Evolutionary conservation across 2,113 vertebrate genomes (phyloP), one percentile per base, ranked within the genome.

Genomic region (Rhynchomys soricoides): DNA sequence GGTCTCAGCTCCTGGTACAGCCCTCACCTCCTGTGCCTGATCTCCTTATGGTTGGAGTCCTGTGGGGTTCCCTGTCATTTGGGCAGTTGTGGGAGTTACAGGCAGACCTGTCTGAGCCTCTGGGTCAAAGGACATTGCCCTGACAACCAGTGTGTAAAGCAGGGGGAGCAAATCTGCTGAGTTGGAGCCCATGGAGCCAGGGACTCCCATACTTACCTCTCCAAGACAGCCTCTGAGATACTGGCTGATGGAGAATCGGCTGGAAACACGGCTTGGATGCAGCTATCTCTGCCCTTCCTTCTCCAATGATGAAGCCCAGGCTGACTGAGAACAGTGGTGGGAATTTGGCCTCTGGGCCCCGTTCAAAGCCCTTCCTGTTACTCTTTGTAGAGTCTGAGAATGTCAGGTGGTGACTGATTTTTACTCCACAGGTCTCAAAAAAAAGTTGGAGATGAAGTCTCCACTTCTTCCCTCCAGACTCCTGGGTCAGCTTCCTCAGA

Each of bases 401-500:
- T 31, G 83, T 4, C 50, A 5, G 13, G 5, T 13, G 16, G 68
- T 0, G 5, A 48, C 83, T 19, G 29, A 57, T 66, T 75, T 94
- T 50, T 45, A 70, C 40, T 75, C 79, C 10, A 1, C 17, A 10
- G 13, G 29, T 91, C 73, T 81, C 59, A 62, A n/a, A 59, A 57
- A 97, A 93, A 98, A 95, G 74, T 95, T 75, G 10, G 59, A n/a
- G 52, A 78, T 68, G 13, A 78, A 91, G 34, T 73, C 83, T 71
- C 45, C 29, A 3, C 45, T 57, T 81, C 81, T 48, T 82, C 37
- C 45, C 62, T 43, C 62, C 29, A 86, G 48, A 70, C 81, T 70
- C 74, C 68, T 50, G 71, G 22, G 11, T 78, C 95, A 86, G 40
- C 66, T 86, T 89, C 85, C 77, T 92, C 92, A 86, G 95, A 85